Base-by-base conservation (phyloP, 1,140 invertebrate species). In the Bathynomus jamesi region DNA sequence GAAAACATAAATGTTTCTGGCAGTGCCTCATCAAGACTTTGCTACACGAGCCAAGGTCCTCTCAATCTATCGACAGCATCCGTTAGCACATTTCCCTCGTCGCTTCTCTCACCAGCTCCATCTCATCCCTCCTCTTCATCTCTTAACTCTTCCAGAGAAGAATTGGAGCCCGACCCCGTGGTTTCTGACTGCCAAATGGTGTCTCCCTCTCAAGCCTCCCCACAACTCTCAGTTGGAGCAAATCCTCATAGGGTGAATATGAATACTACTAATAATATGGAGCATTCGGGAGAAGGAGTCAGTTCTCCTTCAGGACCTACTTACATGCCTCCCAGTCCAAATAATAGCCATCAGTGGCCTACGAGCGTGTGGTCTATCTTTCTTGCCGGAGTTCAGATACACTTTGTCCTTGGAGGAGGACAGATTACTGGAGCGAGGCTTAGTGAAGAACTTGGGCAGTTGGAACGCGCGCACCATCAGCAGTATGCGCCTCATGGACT, bases 121-220 rank as follows among this genome's bases (percentile, higher is more conserved):
- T 79, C 79, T 0, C 79, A 79, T 67, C 81, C 82, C 1, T 81
- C 81, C 32, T 80, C 81, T 7, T 81, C 80, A 62, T 82, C 80
- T 46, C 78, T 79, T 11, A 80, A 78, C 76, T 75, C 78, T 72
- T 77, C 80, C 7, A 69, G 73, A 40, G 77, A 78, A 65, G 77
- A 78, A 25, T 64, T 77, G 30, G 76, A 77, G 27, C 73, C 66
- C 31, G 76, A 77, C 24, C 66, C 63, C 4, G 69, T 65, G 31
- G 73, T 75, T 28, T 40, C 65, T 1, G 69, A 75, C 13, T 74
- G 61, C 28, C 76, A 67, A 17, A 61, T 40, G 69, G 61, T 53
- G 62, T 24, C 69, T 64, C 61, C 25, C 25, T 28, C 69, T 28
- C 60, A 63, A 53, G 21, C n/a, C 28, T 70, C 4, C 69, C 72